Evolutionary conservation across 1,140 invertebrate genomes (phyloP), one percentile per base, ranked within the genome.

Genomic region (Ceratina australensis): DNA sequence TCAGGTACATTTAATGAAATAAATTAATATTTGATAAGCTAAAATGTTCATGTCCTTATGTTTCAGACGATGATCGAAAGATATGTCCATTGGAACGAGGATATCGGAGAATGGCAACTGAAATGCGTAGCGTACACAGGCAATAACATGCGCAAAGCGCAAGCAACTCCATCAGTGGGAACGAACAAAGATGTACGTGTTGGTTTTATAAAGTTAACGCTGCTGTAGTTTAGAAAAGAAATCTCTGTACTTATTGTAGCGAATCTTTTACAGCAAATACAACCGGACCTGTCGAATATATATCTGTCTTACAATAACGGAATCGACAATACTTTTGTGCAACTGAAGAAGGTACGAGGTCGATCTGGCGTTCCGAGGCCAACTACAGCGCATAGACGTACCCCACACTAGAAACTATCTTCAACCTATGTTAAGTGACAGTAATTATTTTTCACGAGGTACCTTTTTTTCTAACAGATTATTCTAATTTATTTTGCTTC

Each of bases 101-200:
- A 99, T 86, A 98, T 98, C 63, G 98, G 98, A 20, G 98, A 99
- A 91, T 99, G 98, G 97, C 98, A 99, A 90, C 94, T 99, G 15
- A 97, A 97, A 89, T 99, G 98, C 93, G 98, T 99, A 2, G 99
- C 99, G 0, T 99, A 99, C 90, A 99, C 98, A 18, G 99, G 99
- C 0, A 99, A 99, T 92, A 99, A 99, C 90, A 99, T 99, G 97
- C 93, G 96, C 26, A 97, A 97, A 88, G 90, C 91, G 15, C 89
- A 92, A 78, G 80, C 86, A 8, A 83, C 86, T 26, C 75, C 89
- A 28, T 67, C 85, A 12, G 74, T 86, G 18, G 89, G 85, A 72
- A 89, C 84, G 78, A 83, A 84, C 22, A 92, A 90, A 88, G 90
- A 91, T 66, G 89, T 90, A 82, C 83, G 84, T 81, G 80, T 64